phyloP scores from a whole-genome alignment of 2,113 vertebrate species.

The Suricata suricatta region DNA sequence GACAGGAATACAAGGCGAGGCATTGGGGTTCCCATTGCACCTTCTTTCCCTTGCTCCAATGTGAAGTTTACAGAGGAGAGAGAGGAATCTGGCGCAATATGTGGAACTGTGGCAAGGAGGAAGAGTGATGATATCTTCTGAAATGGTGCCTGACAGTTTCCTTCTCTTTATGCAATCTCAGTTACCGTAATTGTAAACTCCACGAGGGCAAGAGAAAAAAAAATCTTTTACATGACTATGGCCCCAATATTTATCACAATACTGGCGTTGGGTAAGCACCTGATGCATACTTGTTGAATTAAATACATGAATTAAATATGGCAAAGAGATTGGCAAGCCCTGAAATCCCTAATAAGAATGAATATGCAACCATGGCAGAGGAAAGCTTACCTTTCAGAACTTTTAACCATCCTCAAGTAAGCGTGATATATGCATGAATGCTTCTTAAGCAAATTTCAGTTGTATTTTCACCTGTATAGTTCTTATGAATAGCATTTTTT shows the following conservation, averaged over 20 bases:
- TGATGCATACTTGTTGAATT: background rate
- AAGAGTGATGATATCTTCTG: background rate
- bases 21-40: background rate
- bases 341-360: background rate
- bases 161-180: background rate
- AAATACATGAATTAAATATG: background rate
- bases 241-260: background rate
- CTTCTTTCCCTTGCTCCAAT: background rate
- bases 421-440: background rate
- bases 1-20: background rate
- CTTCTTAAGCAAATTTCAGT: background rate
- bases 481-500: background rate
- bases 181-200: background rate
- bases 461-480: background rate
- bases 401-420: background rate
- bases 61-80: background rate
- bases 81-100: background rate
- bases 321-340: background rate
- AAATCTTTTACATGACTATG: background rate
- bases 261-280: background rate
- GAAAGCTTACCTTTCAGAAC: background rate
- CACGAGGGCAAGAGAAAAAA: background rate
- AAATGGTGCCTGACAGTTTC: background rate
- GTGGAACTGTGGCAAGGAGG: background rate
- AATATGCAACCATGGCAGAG: background rate